Conservation (phyloP, 1,140 invertebrate genomes). For the Drosophila bocqueti region DNA sequence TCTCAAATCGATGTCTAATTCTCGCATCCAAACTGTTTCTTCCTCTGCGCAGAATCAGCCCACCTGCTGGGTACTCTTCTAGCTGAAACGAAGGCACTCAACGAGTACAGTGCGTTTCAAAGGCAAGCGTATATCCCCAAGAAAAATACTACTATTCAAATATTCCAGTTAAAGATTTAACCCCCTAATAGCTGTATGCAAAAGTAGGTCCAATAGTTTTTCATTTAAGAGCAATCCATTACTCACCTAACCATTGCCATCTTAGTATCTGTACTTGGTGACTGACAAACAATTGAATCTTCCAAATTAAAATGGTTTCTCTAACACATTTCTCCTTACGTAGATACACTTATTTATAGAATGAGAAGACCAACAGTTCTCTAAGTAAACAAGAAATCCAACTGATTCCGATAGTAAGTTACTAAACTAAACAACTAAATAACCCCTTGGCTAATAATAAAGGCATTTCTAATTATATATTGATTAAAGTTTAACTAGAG, state of each 20-base stretch:
- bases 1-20: constrained; percentile 43
- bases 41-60: constrained; percentile 26
- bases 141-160: not conserved
- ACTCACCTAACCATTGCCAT: constrained; percentile 1
- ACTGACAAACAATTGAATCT: constrained; percentile 29
- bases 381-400: constrained; percentile 1
- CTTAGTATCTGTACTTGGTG: constrained; percentile 11
- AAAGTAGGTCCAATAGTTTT: constrained; percentile 8
- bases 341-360: constrained; percentile 9
- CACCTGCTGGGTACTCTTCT: constrained; percentile 16
- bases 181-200: not conserved
- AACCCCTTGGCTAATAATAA: not conserved
- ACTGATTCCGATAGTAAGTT: constrained; percentile 14
- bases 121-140: not conserved
- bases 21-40: constrained; percentile 30
- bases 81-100: constrained; percentile 8
- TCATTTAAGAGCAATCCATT: constrained; percentile 1
- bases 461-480: not conserved
- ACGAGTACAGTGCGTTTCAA: constrained; percentile 15
- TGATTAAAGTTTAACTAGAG: constrained; percentile 5
- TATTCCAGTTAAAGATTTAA: constrained; percentile 6
- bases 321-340: constrained; percentile 2
- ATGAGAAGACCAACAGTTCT: not conserved
- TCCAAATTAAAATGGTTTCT: constrained; percentile 14
- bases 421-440: not conserved